These are phyloP conservation scores for Drosophila ercepeae DNA, from an alignment of 1,140 invertebrate genomes.

Conservation along the genomic window DNA sequence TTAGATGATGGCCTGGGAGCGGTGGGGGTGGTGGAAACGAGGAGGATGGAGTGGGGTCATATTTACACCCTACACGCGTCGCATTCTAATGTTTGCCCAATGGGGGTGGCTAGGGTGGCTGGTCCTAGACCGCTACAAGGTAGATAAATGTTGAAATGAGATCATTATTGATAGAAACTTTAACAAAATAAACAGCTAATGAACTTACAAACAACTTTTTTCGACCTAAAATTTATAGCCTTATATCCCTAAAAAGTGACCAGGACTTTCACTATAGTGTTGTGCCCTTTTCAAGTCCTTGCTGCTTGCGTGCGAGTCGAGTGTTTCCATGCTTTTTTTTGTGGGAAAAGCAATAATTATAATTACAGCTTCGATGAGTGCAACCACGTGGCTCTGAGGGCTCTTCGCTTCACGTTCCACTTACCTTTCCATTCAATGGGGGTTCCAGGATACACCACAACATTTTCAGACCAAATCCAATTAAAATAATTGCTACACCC, in stretches of 20 bases:
- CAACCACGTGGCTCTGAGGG: slow-evolving; percentile 57
- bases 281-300: slow-evolving; percentile 7
- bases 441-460: background rate
- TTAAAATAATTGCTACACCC: slow-evolving; percentile 63
- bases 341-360: slow-evolving; percentile 59
- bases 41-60: slow-evolving; percentile 7
- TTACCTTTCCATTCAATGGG: background rate
- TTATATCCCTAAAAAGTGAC: background rate
- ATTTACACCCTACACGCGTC: slow-evolving; percentile 71
- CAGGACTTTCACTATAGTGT: slow-evolving; percentile 7
- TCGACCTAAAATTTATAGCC: background rate
- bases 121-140: slow-evolving; percentile 43
- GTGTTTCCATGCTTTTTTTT: slow-evolving; percentile 3
- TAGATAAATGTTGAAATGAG: slow-evolving; percentile 74
- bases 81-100: slow-evolving; percentile 52
- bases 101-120: slow-evolving; percentile 64
- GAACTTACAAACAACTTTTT: background rate
- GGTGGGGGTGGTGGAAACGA: background rate
- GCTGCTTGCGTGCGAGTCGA: slow-evolving; percentile 59
- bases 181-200: slow-evolving; percentile 9
- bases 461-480: slow-evolving; percentile 43
- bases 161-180: slow-evolving; percentile 63
- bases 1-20: background rate
- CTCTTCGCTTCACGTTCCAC: slow-evolving; percentile 11
- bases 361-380: slow-evolving; percentile 65